Base-by-base conservation (phyloP, 2,888 invertebrate genomes). In the Leucozona laternaria region DNA sequence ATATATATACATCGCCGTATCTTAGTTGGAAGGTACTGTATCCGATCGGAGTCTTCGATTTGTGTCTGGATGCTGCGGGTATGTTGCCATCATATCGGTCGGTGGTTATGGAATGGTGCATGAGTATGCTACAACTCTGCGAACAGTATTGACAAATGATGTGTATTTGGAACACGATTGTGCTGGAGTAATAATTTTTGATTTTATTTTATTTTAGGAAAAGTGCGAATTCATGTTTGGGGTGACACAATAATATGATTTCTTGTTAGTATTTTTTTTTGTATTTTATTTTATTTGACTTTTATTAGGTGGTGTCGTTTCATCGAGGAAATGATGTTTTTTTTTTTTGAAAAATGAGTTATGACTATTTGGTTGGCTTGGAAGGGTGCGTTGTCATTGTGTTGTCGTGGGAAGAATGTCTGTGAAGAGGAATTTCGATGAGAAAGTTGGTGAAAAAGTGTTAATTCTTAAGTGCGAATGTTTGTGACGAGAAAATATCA, bases 121-220 rank as follows among this genome's bases (percentile, higher is more conserved):
- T 60, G 75, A 48, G 34, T 20, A 22, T 37, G 17, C 31, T 60
- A 60, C 60, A 20, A 57, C 20, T 60, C 37, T 82, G 82, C 82
- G 82, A 79, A 66, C 82, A 86, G 79, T 82, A 86, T 82, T 86
- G 86, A 86, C 86, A 86, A 86, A 86, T 86, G 86, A 86, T 81
- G 78, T 45, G 71, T 22, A 55, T 64, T 75, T 66, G 72, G 66
- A 72, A 60, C 48, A 48, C 81, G 55, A 76, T 76, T 76, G 75
- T 62, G 71, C 28, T 40, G n/a, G 55, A 66, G 72, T 48, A 81
- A 77, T 77, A 48, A 66, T 48, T 48, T 48, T 64, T 37, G 20
- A 31, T 66, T 66, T 66, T 66, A 28, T 64, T 45, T 64, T 64
- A 71, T 84, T 84, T 76, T 34, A 15, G 57, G 73, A 70, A 82